Percentiles rank a stretch among this genome's conserved stretches.
These are phyloP conservation scores for Brachionus asplanchnoidis DNA, from an alignment of 1,140 invertebrate species.

Conservation along the genomic window DNA sequence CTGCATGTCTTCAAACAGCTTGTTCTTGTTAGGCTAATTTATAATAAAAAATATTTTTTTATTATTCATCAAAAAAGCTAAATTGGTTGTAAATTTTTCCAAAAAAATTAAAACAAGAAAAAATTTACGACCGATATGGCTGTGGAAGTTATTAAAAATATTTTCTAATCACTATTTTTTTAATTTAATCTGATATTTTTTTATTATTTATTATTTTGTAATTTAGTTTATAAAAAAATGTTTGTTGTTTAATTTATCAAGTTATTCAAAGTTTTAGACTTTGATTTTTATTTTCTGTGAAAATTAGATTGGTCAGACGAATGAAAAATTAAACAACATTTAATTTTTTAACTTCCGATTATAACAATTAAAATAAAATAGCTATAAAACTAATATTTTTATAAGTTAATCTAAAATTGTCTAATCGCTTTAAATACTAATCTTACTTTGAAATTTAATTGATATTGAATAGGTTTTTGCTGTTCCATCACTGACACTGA, in stretches of 20 bases:
- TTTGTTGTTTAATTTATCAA: neutral
- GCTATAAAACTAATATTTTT: neutral
- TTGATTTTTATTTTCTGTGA: neutral
- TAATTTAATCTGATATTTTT: neutral
- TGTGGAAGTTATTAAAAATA: neutral
- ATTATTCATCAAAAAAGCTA: neutral
- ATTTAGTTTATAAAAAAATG: neutral
- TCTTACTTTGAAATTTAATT: neutral
- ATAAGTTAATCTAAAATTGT: neutral
- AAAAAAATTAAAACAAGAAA: neutral
- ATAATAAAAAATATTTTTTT: neutral
- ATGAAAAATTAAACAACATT: conserved; percentile 17
- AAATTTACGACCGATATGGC: neutral
- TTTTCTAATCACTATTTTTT: neutral
- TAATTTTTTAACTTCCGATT: conserved; percentile 4
- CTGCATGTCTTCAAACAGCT: neutral
- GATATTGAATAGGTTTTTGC: neutral
- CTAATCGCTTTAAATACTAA: neutral
- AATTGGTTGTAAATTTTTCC: neutral
- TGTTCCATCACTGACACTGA: neutral
- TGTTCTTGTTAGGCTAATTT: neutral
- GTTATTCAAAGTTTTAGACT: neutral
- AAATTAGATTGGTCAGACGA: neutral
- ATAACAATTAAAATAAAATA: neutral
- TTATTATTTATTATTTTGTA: neutral